These are phyloP conservation scores for Drosophila ironensis DNA, from an alignment of 1,140 invertebrate species.

Conservation along the genomic window DNA sequence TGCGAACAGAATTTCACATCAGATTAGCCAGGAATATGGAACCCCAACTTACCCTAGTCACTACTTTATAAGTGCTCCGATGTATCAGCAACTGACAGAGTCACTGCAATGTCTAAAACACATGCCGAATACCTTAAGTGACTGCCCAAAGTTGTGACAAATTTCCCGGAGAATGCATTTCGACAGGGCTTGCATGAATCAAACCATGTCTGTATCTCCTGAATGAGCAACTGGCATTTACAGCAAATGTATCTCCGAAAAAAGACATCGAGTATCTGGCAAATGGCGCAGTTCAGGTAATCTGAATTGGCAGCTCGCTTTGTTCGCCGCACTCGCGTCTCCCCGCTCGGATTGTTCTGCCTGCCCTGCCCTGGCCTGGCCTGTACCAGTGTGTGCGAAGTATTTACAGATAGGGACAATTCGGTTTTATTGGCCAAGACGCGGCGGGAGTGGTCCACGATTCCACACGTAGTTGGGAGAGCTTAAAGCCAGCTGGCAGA, in stretches of 20 bases:
- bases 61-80: no score
- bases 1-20: background rate
- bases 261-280: slow-evolving; percentile 40
- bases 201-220: slow-evolving; percentile 18
- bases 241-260: slow-evolving; percentile 14
- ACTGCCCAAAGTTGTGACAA: slow-evolving; percentile 22
- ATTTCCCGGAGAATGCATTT: slow-evolving; percentile 15
- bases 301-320: slow-evolving; percentile 29
- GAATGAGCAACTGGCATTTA: slow-evolving; percentile 32
- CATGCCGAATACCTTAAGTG: slow-evolving; percentile 5
- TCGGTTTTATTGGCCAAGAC: slow-evolving; percentile 23
- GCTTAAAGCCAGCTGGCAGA: slow-evolving; percentile 6
- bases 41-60: no score
- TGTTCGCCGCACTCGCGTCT: background rate
- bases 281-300: slow-evolving; percentile 34
- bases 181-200: slow-evolving; percentile 23
- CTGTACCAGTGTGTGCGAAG: slow-evolving; percentile 4
- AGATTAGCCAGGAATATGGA: no score
- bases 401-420: slow-evolving; percentile 39
- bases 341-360: slow-evolving; percentile 3
- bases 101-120: slow-evolving; percentile 1
- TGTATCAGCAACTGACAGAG: background rate
- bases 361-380: background rate
- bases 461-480: slow-evolving; percentile 17
- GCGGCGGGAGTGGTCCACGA: background rate